phyloP scores from a whole-genome alignment of 2,113 vertebrate species.

The Lepisosteus oculatus region DNA sequence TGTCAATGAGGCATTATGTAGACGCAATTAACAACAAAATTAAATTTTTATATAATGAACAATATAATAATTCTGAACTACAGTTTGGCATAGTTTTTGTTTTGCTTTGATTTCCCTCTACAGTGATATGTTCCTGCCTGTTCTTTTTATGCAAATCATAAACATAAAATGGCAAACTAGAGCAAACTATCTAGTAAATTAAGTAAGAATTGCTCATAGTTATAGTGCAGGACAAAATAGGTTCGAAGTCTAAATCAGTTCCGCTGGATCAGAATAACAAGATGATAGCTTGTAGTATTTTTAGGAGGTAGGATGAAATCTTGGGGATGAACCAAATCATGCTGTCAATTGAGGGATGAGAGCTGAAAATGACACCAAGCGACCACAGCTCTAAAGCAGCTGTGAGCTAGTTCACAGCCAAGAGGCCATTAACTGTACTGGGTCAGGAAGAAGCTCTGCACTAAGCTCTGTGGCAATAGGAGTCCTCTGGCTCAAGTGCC shows the following conservation, averaged over 20 bases:
- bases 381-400: slow-evolving; percentile 7
- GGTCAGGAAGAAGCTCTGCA: background rate
- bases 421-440: background rate
- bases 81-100: too few species aligned
- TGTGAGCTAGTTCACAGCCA: background rate
- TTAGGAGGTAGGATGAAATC: slow-evolving; percentile 50
- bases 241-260: slow-evolving; percentile 55
- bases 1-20: too few species aligned
- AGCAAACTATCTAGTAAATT: slow-evolving; percentile 50
- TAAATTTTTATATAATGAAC: too few species aligned
- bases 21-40: too few species aligned
- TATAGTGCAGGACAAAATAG: slow-evolving; percentile 51
- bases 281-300: slow-evolving; percentile 49
- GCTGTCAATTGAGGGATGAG: slow-evolving; percentile 9
- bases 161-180: slow-evolving; percentile 31
- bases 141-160: slow-evolving; percentile 22
- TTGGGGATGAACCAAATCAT: slow-evolving; percentile 23
- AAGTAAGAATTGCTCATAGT: slow-evolving; percentile 49
- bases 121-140: background rate
- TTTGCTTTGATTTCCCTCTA: too few species aligned
- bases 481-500: slow-evolving; percentile 3
- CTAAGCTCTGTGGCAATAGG: background rate
- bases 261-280: slow-evolving; percentile 52
- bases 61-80: too few species aligned
- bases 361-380: background rate